These are phyloP conservation scores for Brevimyrus niger DNA, from an alignment of 2,113 vertebrate genomes.

Conservation along the genomic window DNA sequence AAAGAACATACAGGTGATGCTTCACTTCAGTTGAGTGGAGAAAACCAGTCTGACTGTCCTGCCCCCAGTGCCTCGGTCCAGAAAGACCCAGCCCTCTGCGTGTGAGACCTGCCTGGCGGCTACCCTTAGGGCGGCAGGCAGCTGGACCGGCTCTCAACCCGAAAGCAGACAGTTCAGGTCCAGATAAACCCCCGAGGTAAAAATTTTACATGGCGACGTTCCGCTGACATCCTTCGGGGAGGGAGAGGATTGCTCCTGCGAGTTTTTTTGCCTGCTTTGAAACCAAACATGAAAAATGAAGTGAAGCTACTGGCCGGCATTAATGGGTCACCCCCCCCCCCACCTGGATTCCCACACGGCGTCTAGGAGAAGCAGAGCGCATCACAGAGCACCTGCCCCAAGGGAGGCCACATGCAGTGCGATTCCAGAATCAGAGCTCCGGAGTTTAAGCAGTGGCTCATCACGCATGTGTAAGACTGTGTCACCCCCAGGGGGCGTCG, in stretches of 20 bases:
- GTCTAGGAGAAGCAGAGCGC: not conserved
- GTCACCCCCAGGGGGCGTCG: not conserved
- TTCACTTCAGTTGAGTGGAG: not conserved
- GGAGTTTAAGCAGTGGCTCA: not conserved
- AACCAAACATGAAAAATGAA: not conserved
- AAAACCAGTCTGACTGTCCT: not conserved
- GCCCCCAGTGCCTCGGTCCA: not conserved
- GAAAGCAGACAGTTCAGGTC: not conserved
- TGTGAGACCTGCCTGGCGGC: not conserved
- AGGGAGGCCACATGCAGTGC: not conserved
- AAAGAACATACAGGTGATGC: not conserved
- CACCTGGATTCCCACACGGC: not conserved
- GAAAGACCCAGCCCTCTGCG: not conserved
- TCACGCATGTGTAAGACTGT: not conserved
- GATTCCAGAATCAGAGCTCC: not conserved
- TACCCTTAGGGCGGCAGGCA: not conserved
- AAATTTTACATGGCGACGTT: not conserved
- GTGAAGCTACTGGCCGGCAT: not conserved
- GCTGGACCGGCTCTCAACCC: not conserved
- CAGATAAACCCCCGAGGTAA: not conserved
- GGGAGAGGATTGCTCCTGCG: not conserved
- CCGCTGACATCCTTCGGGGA: not conserved
- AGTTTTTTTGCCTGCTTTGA: not conserved
- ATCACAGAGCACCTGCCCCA: not conserved
- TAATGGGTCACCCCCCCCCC: not conserved